Evolutionary conservation across 1,140 invertebrate genomes (phyloP), one percentile per base, ranked within the genome.

Genomic region (Zaprionus africanus): DNA sequence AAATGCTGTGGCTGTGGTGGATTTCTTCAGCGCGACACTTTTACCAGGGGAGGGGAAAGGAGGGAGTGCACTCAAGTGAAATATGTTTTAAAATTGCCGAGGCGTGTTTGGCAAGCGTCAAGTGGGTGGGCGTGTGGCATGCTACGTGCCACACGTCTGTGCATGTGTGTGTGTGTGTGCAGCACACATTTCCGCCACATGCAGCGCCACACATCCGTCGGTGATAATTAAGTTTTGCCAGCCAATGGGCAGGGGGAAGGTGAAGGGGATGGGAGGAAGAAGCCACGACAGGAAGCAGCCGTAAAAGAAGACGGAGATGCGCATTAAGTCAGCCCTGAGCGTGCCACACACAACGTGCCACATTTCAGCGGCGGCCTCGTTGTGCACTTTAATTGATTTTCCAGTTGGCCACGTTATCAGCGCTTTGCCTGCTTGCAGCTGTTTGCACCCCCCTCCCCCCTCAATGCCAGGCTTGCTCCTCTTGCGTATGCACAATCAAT

Each of bases 1-100:
- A 76, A 65, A 71, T 76, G 61, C 56, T 75, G 59, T 59, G 59
- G 72, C 63, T 62, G 59, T 34, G 38, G 72, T 69, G 68, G 51
- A 75, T 56, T 69, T 58, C 58, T 28, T 17, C 31, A 60, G 59
- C 46, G 22, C 49, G 69, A 83, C 76, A 79, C 54, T 72, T 78
- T 63, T 64, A 46, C 66, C 46, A 41, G 46, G 36, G 34, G 28
- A 54, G 31, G 12, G 1, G 9, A 38, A 15, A 15, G 31, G 58
- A 13, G 63, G 65, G 31, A 34, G 61, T 70, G 65, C 46, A 61
- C 68, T 88, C 78, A 67, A 82, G 70, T 84, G 81, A 87, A 87
- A 87, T 87, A 88, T 87, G 83, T 86, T 87, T 87, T 78, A 78
- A 86, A 87, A 87, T 84, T 87, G 81, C 51, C 84, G 84, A 84